Evolutionary conservation across 2,888 invertebrate species (phyloP), one percentile per base, ranked within the genome.

Genomic region (Anthophora plumipes): DNA sequence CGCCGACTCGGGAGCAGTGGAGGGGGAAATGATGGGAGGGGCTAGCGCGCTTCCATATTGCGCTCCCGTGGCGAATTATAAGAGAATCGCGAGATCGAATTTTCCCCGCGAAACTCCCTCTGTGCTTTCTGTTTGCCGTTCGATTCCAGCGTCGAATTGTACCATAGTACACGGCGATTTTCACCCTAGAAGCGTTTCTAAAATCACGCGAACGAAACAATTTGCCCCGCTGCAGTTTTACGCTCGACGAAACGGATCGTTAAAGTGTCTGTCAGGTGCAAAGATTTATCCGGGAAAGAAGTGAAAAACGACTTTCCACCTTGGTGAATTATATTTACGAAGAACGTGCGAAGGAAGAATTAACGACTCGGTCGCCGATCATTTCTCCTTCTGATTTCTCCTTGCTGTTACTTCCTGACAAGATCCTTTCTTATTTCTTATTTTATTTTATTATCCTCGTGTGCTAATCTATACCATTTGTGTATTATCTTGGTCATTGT

Each of bases 61-160:
- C 71, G 71, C 69, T 66, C 25, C 80, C 39, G 54, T 80, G 70
- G 50, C 77, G 76, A 71, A 80, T 82, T 82, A 85, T 83, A 85
- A 81, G 63, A 31, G 81, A 73, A 80, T 73, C 52, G 74, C n/a
- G 46, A 73, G 84, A 85, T 77, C 77, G 67, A 77, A 75, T 86
- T 86, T 84, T 63, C 75, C 59, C 55, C 55, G 17, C 61, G 41
- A 55, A 50, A 70, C 43, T 31, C 25, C 2, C 52, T 22, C 22
- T 22, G n/a, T 9, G n/a, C 46, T n/a, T 54, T 66, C 63, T 22
- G 57, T 50, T 52, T 54, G 39, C 31, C 31, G 43, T 57, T 61
- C 77, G 67, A 52, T 52, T 43, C 41, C 46, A n/a, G 22, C 20
- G 39, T 12, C 7, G 37, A 54, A 54, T 52, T 20, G 41, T 50